Evolutionary conservation across 1,140 invertebrate genomes (phyloP).

Genomic region (Drosophila parabipectinata): DNA sequence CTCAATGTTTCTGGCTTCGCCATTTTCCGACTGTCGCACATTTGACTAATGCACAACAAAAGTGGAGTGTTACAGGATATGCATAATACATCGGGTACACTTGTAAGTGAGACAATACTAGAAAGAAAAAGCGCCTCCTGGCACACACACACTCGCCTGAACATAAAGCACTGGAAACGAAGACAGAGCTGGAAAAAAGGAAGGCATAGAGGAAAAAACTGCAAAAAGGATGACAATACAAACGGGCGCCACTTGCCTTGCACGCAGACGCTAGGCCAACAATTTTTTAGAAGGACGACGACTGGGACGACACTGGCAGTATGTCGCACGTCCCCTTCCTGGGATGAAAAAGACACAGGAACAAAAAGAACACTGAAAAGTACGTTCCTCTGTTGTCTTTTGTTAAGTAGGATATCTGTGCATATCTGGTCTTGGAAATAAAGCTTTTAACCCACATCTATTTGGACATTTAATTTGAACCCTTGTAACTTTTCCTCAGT

Average conservation of each 20-base stretch:
- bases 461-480: not conserved
- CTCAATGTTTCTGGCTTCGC: conserved; percentile 39
- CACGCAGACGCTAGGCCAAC: conserved; percentile 77
- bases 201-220: conserved; percentile 32
- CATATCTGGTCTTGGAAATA: too few species aligned
- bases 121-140: conserved; percentile 73
- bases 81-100: conserved; percentile 82
- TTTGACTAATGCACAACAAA: conserved; percentile 83
- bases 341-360: conserved; percentile 31
- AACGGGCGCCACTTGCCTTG: conserved; percentile 74
- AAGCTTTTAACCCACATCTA: not conserved
- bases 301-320: conserved; percentile 56
- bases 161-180: conserved; percentile 18
- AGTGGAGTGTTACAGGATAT: conserved; percentile 83
- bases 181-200: conserved; percentile 26
- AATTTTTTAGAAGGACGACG: conserved; percentile 50
- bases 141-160: conserved; percentile 34
- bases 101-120: conserved; percentile 83
- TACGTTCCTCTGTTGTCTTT: too few species aligned
- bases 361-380: not conserved
- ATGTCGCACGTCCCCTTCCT: conserved; percentile 54
- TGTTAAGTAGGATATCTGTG: too few species aligned
- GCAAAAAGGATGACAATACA: conserved; percentile 78
- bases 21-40: conserved; percentile 77
- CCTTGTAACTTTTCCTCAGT: not conserved